Evolutionary conservation across 2,113 vertebrate genomes (phyloP).

Genomic region (Ursus arctos): DNA sequence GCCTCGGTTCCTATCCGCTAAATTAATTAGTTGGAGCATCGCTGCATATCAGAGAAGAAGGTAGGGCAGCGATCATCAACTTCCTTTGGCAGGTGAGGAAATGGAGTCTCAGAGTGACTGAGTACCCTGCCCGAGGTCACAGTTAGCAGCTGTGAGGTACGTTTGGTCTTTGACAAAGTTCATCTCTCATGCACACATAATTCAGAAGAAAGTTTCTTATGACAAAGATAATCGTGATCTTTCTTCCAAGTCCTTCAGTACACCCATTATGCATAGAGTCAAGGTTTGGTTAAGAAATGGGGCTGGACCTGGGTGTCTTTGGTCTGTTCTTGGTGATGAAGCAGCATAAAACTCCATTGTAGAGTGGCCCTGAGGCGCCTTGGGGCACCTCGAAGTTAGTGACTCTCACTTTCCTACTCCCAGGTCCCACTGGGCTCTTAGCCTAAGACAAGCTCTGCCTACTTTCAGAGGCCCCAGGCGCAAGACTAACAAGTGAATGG

Average conservation of each 20-base stretch:
- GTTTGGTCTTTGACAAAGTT: background rate
- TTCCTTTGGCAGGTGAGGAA: slow-evolving; percentile 47
- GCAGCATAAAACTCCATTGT: too few species aligned
- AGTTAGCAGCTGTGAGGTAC: background rate
- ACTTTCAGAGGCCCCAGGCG: background rate
- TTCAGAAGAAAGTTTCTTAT: background rate
- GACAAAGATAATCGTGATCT: background rate
- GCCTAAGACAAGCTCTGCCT: background rate
- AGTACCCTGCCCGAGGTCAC: background rate
- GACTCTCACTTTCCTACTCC: background rate
- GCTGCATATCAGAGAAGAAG: background rate
- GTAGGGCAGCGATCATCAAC: slow-evolving; percentile 51
- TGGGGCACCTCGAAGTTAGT: background rate
- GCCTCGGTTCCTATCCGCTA: background rate
- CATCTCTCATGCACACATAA: background rate
- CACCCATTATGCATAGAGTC: background rate
- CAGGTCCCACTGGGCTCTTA: background rate
- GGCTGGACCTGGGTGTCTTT: too few species aligned
- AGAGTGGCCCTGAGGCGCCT: background rate
- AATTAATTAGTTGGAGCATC: slow-evolving; percentile 32
- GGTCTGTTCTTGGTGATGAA: background rate
- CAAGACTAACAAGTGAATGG: background rate
- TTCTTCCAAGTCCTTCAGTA: background rate
- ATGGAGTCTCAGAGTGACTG: background rate
- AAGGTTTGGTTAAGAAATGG: background rate